phyloP scores from a whole-genome alignment of 2,113 vertebrate species.

The Crotalus viridis region DNA sequence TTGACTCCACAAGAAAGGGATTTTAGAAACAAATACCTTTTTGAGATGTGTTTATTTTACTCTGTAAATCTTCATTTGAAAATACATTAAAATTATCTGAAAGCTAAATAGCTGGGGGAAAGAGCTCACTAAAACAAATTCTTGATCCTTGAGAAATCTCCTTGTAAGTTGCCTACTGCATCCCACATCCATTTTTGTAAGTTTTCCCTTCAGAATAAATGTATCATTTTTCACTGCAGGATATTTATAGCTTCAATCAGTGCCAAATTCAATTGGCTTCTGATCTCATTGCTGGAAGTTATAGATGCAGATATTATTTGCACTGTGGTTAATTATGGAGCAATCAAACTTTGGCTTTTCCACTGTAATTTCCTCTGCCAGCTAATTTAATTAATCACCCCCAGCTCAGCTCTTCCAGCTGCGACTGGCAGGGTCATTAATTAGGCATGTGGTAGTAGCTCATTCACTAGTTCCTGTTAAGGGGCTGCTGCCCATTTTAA shows the following conservation, averaged over 20 bases:
- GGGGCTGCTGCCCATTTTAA: conserved; percentile 69
- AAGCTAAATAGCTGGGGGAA: conserved; percentile 44
- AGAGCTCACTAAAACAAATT: conserved; percentile 49
- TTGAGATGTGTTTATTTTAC: not conserved
- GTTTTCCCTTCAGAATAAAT: conserved; percentile 82
- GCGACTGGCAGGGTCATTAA: conserved; percentile 84
- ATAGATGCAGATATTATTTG: conserved; percentile 83
- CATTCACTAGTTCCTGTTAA: conserved; percentile 71
- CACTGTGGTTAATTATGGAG: conserved; percentile 84
- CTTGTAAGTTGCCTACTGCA: conserved; percentile 50
- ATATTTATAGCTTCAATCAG: conserved; percentile 81
- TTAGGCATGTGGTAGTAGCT: conserved; percentile 78
- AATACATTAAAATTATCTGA: conserved; percentile 27
- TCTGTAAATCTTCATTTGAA: not conserved
- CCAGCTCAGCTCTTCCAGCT: conserved; percentile 83
- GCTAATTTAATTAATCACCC: conserved; percentile 91
- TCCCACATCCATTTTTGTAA: conserved; percentile 71
- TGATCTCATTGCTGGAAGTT: conserved; percentile 79
- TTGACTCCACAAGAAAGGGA: not conserved
- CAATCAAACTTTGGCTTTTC: conserved; percentile 87
- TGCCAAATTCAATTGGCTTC: conserved; percentile 77
- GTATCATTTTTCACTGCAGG: conserved; percentile 80
- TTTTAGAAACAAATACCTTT: not conserved
- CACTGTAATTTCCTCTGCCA: conserved; percentile 85
- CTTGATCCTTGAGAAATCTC: conserved; percentile 48